Evolutionary conservation across 2,797 vertebrate species (phyloP), one percentile per base, ranked within the genome.

Genomic region (Parotocinclus haroldoi): DNA sequence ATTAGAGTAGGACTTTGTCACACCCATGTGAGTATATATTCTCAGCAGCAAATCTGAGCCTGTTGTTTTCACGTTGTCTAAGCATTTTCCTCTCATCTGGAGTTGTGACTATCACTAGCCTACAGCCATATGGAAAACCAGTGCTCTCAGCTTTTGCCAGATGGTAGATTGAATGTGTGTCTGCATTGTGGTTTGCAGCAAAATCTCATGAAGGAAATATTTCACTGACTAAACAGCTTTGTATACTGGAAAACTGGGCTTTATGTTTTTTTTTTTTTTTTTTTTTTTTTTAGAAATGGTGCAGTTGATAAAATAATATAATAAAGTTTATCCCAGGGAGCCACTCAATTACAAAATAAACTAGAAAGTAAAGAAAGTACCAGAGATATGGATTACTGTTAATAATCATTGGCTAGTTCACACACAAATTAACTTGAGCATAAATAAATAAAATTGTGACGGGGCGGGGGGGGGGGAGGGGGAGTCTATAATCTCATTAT

Each of bases 91-190:
- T 56, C 48, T 64, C 39, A 42, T 57, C 52, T 51, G 38, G 56
- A 48, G 40, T 40, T 42, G 13, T 44, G 51, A 8, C 19, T 68
- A 39, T 36, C 51, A 52, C 27, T 51, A 51, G 42, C 14, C 12
- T 40, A 13, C 7, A 19, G 16, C 69, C 51, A 9, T 61, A 70
- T 61, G 36, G 61, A 74, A 50, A 46, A 27, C 16, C 11, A 53
- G 71, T 52, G n/a, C 50, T 79, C 75, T 77, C 73, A 76, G 57
- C 68, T 69, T 74, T 76, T 75, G 73, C 73, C 80, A 83, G 82
- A 85, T 82, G 80, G 82, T 78, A 68, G 74, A 42, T 67, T 12
- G 78, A 74, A 77, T 72, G 68, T 78, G 74, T 76, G 65, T 79
- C 76, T 57, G 54, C 58, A 27, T 40, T 71, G 38, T 75, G 69